A percentile compares a stretch with the other conserved stretches of the same genome.
These are phyloP conservation scores for Eudorcas thomsonii DNA, from an alignment of 2,113 vertebrate species.

Conservation along the genomic window DNA sequence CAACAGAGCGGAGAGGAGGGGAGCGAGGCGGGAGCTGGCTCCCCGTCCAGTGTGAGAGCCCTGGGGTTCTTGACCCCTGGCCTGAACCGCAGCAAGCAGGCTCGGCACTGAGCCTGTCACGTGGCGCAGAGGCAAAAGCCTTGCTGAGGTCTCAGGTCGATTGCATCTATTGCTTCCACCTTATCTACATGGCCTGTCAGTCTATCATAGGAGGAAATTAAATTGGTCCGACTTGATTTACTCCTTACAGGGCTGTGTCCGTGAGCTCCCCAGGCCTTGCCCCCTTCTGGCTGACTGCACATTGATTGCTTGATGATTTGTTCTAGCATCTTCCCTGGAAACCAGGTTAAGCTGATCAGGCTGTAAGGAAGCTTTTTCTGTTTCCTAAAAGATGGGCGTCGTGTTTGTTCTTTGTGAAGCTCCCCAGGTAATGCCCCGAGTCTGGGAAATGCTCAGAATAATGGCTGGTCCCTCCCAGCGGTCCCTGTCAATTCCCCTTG, in stretches of 20 bases:
- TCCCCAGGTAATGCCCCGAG: not conserved
- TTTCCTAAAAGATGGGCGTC: slow-evolving; percentile 24
- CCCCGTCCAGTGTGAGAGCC: not conserved
- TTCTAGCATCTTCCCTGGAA: slow-evolving; percentile 60
- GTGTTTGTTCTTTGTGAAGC: not conserved
- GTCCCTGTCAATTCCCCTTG: not conserved
- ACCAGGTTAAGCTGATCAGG: slow-evolving; percentile 48
- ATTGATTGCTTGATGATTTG: slow-evolving; percentile 75
- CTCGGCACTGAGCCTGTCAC: not conserved
- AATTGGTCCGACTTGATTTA: slow-evolving; percentile 71
- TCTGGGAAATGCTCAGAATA: not conserved
- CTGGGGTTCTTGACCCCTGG: slow-evolving; percentile 29
- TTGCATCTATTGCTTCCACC: slow-evolving; percentile 71
- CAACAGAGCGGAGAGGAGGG: not conserved
- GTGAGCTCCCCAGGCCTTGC: slow-evolving; percentile 50
- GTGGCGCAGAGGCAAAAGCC: slow-evolving; percentile 48
- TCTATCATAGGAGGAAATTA: slow-evolving; percentile 74
- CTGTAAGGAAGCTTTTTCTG: slow-evolving; percentile 36
- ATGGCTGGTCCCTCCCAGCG: not conserved
- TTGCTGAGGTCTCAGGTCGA: slow-evolving; percentile 63
- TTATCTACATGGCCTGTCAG: slow-evolving; percentile 76
- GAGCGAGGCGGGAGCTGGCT: not conserved
- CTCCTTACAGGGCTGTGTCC: slow-evolving; percentile 48
- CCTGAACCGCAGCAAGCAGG: not conserved
- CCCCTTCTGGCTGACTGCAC: slow-evolving; percentile 72